Base-by-base conservation (phyloP, 2,888 invertebrate genomes). In the Octonoba sinensis region DNA sequence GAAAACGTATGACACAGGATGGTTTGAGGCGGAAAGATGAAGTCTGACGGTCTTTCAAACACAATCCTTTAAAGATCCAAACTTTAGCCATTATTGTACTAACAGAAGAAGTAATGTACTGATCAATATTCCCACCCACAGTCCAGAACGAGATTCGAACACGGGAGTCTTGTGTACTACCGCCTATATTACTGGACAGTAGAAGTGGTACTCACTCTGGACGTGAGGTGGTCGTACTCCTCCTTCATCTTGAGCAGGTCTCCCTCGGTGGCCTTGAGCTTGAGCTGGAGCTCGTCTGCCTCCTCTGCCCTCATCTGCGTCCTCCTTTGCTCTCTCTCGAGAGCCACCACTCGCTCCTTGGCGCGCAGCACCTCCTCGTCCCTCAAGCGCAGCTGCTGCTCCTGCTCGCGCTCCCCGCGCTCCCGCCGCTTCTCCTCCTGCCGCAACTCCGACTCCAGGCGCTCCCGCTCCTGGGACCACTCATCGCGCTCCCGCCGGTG, bases 191-290 rank as follows among this genome's bases (percentile, higher is more conserved):
- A 6, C 3, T 27, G 27, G 27, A 6, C 27, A 27, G 6, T 16
- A 13, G 18, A 3, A 54, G 18, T 1, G 11, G 22, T 57, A 36
- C 66, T 67, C 6, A 20, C 79, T 27, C 69, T 92, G 91, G 46
- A 20, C 13, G 94, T 95, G 72, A 96, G 89, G 86, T 94, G 94
- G 65, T 93, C 93, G 87, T 93, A 93, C 85, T 94, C 93, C 84
- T 93, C 92, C 84, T 91, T 92, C 87, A 93, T 93, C 66, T 90
- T 91, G 22, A 91, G 90, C 54, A 95, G 87, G 46, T 93, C 91
- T 85, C 91, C 90, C 87, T 94, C 93, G 76, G 94, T 88, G 86
- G 92, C 93, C 92, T 74, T 69, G 6, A 84, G 27, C 59, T 81
- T 78, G 36, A 74, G 67, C 15, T 62, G 71, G 36, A 78, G 44